A percentile compares a stretch with the other conserved stretches of the same genome.
Evolutionary conservation across 2,888 invertebrate species (phyloP).

Genomic region (Caenorhabditis sp.): DNA sequence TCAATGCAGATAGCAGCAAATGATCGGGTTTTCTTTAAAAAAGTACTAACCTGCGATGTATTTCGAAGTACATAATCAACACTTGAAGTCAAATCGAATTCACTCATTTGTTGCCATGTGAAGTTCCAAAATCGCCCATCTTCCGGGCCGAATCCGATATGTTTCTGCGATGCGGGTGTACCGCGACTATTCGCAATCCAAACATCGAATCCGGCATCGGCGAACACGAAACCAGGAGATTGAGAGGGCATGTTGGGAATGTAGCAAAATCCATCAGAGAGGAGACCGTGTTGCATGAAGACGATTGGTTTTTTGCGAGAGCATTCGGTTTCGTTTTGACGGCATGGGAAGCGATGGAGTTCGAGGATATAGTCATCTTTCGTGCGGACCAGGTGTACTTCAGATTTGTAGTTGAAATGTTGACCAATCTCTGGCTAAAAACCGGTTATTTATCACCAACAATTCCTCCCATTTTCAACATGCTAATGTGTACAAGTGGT

Average conservation of each 20-base stretch:
- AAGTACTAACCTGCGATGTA: constrained; percentile 73
- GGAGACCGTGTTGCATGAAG: constrained; percentile 67
- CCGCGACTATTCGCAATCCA: constrained; percentile 87
- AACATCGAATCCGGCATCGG: constrained; percentile 77
- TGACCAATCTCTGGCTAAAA: constrained; percentile 70
- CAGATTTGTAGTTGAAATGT: constrained; percentile 73
- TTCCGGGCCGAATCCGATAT: constrained; percentile 74
- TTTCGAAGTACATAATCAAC: constrained; percentile 78
- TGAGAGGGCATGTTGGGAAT: constrained; percentile 57
- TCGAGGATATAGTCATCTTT: constrained; percentile 74
- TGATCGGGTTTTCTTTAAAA: constrained; percentile 19
- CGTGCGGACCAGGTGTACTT: constrained; percentile 72
- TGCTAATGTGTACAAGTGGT: too few species aligned
- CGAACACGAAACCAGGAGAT: constrained; percentile 67
- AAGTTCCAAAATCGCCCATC: constrained; percentile 52
- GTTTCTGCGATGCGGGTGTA: constrained; percentile 80
- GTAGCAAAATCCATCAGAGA: constrained; percentile 57
- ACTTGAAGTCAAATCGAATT: constrained; percentile 84
- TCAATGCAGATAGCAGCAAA: constrained; percentile 38
- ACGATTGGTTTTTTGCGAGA: constrained; percentile 44
- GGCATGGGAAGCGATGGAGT: constrained; percentile 75
- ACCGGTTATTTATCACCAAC: too few species aligned
- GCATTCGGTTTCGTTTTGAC: constrained; percentile 19
- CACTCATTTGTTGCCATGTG: constrained; percentile 84
- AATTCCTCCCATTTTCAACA: too few species aligned